Percentiles rank a stretch among this genome's conserved stretches.
These are phyloP conservation scores for Formica aserva DNA, from an alignment of 2,888 invertebrate species.

Conservation along the genomic window DNA sequence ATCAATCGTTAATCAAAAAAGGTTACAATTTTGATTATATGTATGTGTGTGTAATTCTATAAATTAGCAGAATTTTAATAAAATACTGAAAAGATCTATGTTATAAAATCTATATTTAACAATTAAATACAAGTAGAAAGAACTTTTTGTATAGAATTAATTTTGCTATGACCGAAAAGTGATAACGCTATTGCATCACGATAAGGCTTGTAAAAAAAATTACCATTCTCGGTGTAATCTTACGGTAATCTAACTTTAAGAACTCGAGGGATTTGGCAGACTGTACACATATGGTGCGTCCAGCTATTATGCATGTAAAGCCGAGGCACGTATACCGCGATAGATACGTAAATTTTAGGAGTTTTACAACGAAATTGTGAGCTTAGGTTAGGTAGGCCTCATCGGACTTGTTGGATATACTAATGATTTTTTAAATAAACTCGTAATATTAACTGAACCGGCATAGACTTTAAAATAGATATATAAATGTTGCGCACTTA, in stretches of 20 bases:
- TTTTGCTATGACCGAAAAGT: background rate
- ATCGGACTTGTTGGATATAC: background rate
- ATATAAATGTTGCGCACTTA: background rate
- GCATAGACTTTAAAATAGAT: background rate
- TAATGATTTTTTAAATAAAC: slow-evolving; percentile 16
- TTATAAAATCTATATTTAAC: background rate
- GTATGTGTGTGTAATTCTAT: background rate
- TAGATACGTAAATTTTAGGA: slow-evolving; percentile 10
- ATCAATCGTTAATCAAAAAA: background rate
- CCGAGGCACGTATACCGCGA: background rate
- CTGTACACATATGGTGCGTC: slow-evolving; percentile 11
- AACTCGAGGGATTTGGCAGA: slow-evolving; percentile 6
- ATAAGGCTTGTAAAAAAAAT: slow-evolving; percentile 40
- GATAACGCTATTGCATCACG: slow-evolving; percentile 16
- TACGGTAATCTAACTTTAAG: slow-evolving; percentile 43
- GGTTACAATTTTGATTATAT: background rate
- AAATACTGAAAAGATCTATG: background rate
- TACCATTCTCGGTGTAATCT: slow-evolving; percentile 45
- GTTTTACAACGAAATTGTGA: slow-evolving; percentile 35
- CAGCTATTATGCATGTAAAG: slow-evolving; percentile 14
- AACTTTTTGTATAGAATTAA: background rate
- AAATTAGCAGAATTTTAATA: background rate
- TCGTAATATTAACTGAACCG: background rate
- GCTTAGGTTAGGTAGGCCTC: background rate
- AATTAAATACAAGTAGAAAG: background rate